A percentile compares a stretch with the other conserved stretches of the same genome.
These are phyloP conservation scores for Bos indicus DNA, from an alignment of 2,113 vertebrate species.

Conservation along the genomic window DNA sequence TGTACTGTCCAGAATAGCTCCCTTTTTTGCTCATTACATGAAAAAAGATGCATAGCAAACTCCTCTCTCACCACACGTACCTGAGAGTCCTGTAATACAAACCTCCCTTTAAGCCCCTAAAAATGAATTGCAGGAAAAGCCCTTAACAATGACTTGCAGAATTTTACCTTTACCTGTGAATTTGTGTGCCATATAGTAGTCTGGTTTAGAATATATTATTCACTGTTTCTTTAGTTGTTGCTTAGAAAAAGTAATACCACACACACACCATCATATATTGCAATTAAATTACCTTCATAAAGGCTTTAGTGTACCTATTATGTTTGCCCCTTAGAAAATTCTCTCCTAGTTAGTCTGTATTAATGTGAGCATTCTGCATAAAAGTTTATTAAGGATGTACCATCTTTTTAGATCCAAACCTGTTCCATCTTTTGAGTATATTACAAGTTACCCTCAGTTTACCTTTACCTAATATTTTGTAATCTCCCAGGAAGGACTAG, in stretches of 20 bases:
- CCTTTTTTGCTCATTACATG: neutral
- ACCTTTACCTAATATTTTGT: neutral
- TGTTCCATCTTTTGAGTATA: neutral
- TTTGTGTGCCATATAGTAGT: neutral
- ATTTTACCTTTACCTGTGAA: neutral
- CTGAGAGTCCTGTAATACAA: neutral
- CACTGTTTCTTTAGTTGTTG: neutral
- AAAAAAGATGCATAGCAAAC: neutral
- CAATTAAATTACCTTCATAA: neutral
- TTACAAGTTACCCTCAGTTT: neutral
- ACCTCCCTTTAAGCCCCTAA: neutral
- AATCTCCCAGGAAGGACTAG: neutral
- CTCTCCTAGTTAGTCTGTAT: neutral
- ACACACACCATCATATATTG: neutral
- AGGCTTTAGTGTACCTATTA: neutral
- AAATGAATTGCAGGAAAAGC: conserved; percentile 2
- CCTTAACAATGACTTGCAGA: neutral
- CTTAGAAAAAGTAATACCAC: neutral
- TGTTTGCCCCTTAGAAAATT: neutral
- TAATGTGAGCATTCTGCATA: neutral
- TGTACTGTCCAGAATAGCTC: neutral
- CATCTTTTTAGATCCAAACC: neutral
- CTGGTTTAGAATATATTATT: neutral
- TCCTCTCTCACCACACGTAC: neutral
- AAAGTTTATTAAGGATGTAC: neutral